Evolutionary conservation across 2,888 invertebrate genomes (phyloP).

Genomic region (Apodemia mormo): DNA sequence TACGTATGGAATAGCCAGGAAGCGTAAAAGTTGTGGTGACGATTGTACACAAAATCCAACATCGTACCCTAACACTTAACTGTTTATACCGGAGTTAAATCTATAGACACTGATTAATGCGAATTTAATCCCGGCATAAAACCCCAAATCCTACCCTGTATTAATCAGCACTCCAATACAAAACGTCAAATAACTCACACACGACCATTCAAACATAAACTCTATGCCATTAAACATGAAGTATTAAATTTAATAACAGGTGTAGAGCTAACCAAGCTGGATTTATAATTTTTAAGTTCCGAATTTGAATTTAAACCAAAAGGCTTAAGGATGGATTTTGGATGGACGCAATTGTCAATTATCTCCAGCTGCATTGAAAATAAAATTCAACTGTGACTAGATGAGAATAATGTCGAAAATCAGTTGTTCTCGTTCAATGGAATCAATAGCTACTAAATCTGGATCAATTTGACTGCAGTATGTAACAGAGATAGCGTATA

Average conservation of each 20-base stretch:
- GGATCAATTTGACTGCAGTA: constrained; percentile 70
- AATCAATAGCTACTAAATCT: constrained; percentile 76
- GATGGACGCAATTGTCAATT: constrained; percentile 47
- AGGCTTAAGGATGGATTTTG: constrained; percentile 63
- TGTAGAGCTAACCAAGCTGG: constrained; percentile 44
- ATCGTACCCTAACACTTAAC: constrained; percentile 79
- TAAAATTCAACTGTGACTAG: constrained; percentile 43
- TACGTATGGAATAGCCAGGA: too few relatives aligned
- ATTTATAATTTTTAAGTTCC: constrained; percentile 69
- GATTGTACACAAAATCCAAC: constrained; percentile 62
- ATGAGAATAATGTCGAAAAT: constrained; percentile 47
- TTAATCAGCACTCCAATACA: constrained; percentile 77
- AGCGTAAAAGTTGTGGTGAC: constrained; percentile 31
- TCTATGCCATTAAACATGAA: constrained; percentile 44
- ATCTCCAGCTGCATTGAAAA: constrained; percentile 35
- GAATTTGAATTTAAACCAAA: constrained; percentile 70
- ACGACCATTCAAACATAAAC: constrained; percentile 52
- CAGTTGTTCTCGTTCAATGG: constrained; percentile 43
- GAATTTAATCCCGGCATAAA: constrained; percentile 85
- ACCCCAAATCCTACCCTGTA: constrained; percentile 82
- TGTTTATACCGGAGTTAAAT: constrained; percentile 80
- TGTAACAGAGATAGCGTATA: constrained; percentile 54
- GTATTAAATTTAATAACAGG: constrained; percentile 42
- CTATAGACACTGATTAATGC: constrained; percentile 86
- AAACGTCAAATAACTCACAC: constrained; percentile 62